Percentiles rank a stretch among this genome's conserved stretches.
Conservation (phyloP, 2,113 vertebrate genomes). For the Serinus canaria region DNA sequence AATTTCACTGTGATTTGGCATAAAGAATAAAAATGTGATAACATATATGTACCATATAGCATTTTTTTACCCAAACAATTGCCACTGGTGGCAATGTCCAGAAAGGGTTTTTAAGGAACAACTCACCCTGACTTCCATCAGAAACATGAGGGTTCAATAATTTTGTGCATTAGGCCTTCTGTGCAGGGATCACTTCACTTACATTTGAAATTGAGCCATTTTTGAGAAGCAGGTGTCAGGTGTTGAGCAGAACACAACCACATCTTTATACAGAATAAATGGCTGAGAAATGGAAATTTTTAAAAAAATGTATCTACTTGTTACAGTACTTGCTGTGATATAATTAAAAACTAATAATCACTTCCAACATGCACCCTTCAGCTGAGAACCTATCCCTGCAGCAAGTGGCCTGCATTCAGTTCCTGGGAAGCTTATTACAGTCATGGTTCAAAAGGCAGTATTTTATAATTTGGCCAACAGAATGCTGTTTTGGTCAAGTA, state of each 20-base stretch:
- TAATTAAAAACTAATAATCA: conserved; percentile 6
- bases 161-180: neutral
- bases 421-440: neutral
- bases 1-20: neutral
- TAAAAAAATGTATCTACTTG: neutral
- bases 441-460: neutral
- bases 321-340: neutral
- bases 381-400: neutral
- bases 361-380: neutral
- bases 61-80: neutral
- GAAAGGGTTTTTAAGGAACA: neutral
- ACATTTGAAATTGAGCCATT: conserved; percentile 6
- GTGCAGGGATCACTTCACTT: conserved; percentile 1
- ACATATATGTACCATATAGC: neutral
- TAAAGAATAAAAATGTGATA: neutral
- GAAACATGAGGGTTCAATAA: neutral
- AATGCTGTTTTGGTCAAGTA: neutral
- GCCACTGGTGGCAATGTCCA: neutral
- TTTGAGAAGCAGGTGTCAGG: conserved; percentile 11
- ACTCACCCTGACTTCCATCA: neutral
- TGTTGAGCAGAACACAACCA: neutral
- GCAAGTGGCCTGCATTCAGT: neutral
- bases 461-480: neutral
- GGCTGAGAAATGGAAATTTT: neutral
- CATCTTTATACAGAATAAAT: neutral